Percentiles rank a stretch among this genome's conserved stretches.
Evolutionary conservation across 2,888 invertebrate genomes (phyloP).

Genomic region (Noctua janthina): DNA sequence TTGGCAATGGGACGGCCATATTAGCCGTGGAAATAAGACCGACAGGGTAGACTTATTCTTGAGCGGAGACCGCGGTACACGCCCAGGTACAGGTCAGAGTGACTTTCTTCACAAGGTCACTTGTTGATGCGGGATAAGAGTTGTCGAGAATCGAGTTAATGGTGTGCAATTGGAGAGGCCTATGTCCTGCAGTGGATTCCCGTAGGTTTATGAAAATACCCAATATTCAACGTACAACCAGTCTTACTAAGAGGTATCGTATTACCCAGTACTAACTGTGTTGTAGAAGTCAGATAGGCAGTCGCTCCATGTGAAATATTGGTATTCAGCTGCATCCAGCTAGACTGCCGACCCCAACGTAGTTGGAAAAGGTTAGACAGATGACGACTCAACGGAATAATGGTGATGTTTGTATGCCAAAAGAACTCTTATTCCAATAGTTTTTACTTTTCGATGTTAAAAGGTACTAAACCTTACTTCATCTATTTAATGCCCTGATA

Average conservation of each 20-base stretch:
- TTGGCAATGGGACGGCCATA: neutral
- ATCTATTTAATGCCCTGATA: neutral
- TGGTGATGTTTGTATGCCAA: neutral
- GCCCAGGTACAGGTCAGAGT: neutral
- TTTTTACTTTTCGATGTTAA: neutral
- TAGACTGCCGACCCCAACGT: neutral
- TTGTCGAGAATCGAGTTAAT: neutral
- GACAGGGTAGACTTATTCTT: neutral
- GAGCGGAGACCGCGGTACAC: neutral
- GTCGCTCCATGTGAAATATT: neutral
- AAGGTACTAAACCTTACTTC: neutral
- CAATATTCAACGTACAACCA: slow-evolving; percentile 1
- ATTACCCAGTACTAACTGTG: neutral
- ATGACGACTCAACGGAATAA: neutral
- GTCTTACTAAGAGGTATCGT: neutral
- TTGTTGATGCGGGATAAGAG: neutral
- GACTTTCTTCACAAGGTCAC: neutral
- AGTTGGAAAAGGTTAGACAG: neutral
- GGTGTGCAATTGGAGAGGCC: neutral
- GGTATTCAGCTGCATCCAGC: neutral
- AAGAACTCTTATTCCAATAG: neutral
- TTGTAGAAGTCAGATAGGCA: neutral
- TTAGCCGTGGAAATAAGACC: neutral
- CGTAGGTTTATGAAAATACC: neutral
- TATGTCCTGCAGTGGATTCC: neutral